Percentiles rank a stretch among this genome's conserved stretches.
Evolutionary conservation across 1,140 invertebrate species (phyloP).

Genomic region (Aphidius ervi): DNA sequence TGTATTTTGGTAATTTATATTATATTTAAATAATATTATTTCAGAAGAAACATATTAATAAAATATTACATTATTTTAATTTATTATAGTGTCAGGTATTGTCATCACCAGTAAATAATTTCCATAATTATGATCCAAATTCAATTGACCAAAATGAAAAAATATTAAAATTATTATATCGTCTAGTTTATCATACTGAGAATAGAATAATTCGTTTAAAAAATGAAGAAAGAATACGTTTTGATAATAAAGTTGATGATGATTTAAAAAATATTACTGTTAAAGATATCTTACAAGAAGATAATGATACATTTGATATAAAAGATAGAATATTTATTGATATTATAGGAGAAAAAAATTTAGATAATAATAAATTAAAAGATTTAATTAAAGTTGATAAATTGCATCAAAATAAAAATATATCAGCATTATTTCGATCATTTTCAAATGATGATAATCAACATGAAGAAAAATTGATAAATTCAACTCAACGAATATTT

Average conservation of each 20-base stretch:
- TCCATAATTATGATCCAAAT: slow-evolving; percentile 15
- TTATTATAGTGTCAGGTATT: background rate
- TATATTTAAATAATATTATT: background rate
- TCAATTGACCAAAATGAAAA: slow-evolving; percentile 20
- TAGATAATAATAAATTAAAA: no score
- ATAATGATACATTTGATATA: background rate
- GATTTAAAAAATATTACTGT: slow-evolving; percentile 6
- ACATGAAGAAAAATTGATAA: no score
- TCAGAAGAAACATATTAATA: no score
- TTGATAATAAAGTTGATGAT: background rate
- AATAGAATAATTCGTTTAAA: slow-evolving; percentile 18
- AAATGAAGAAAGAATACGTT: background rate
- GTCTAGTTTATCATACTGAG: slow-evolving; percentile 15
- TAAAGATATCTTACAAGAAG: background rate
- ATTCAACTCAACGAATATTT: no score
- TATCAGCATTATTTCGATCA: no score
- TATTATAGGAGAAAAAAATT: no score
- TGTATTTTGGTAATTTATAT: background rate
- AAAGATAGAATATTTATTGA: no score
- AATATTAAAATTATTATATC: slow-evolving; percentile 13
- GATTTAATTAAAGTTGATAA: no score
- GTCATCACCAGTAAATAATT: background rate
- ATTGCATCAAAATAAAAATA: no score
- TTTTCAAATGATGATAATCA: no score
- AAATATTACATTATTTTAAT: no score